Evolutionary conservation across 2,888 invertebrate genomes (phyloP).

Genomic region (Drosophila neutralis): DNA sequence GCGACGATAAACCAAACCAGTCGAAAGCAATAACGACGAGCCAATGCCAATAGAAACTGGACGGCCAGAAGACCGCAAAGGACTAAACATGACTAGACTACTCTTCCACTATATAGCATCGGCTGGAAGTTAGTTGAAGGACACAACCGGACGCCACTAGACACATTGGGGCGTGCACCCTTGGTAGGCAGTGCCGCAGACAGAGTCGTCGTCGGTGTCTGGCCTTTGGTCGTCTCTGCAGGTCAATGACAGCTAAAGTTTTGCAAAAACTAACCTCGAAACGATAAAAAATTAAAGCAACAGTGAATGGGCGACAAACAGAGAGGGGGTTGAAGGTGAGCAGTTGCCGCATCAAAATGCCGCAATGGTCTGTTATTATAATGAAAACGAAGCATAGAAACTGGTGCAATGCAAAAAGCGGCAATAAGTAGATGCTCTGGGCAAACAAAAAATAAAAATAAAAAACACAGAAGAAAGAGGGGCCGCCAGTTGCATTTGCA

Average conservation of each 20-base stretch:
- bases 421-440: constrained; percentile 47
- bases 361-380: constrained; percentile 76
- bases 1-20: constrained; percentile 76
- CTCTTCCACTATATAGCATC: constrained; percentile 26
- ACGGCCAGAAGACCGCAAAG: constrained; percentile 43
- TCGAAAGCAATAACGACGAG: constrained; percentile 78
- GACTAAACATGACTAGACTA: constrained; percentile 54
- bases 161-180: constrained; percentile 48
- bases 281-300: constrained; percentile 78
- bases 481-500: constrained; percentile 59
- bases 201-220: constrained; percentile 41
- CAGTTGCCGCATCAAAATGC: constrained; percentile 72
- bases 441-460: background rate
- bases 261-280: constrained; percentile 76
- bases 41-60: constrained; percentile 74
- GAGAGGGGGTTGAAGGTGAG: constrained; percentile 1
- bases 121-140: constrained; percentile 67
- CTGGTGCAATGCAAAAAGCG: constrained; percentile 59
- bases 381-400: constrained; percentile 69
- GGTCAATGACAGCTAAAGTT: constrained; percentile 80
- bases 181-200: constrained; percentile 38
- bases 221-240: constrained; percentile 42
- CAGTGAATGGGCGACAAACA: constrained; percentile 46
- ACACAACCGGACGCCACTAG: constrained; percentile 44
- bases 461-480: background rate